Conservation (phyloP, 2,888 invertebrate species). For the Oegoconia quadripuncta region DNA sequence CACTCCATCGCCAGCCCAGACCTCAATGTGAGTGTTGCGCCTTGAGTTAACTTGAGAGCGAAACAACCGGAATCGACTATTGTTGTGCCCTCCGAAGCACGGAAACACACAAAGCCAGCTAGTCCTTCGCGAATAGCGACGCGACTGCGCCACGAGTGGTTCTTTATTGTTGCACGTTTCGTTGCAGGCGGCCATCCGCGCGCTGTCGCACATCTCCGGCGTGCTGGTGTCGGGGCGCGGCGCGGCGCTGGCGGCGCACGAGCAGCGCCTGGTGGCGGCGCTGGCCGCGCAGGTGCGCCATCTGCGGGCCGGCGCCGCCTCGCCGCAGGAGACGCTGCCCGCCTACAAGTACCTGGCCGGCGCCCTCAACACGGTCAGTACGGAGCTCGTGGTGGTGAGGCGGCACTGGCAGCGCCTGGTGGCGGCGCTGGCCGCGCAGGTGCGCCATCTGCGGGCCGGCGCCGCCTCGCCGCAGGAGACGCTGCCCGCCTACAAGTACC, state of each 20-base stretch:
- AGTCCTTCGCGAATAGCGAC: too few relatives aligned
- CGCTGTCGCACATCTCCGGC: constrained; percentile 85
- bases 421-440: constrained; percentile 81
- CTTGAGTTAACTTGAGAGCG: not conserved
- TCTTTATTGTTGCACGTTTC: too few relatives aligned
- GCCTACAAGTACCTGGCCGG: constrained; percentile 65
- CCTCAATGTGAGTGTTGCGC: constrained; percentile 49
- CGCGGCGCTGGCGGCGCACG: constrained; percentile 74
- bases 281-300: constrained; percentile 82
- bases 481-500: constrained; percentile 63
- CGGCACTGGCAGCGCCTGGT: constrained; percentile 84
- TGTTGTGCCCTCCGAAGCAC: too few relatives aligned
- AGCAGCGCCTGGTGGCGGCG: constrained; percentile 82
- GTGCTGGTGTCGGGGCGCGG: constrained; percentile 78
- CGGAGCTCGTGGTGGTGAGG: constrained; percentile 28
- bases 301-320: constrained; percentile 47
- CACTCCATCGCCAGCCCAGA: constrained; percentile 73
- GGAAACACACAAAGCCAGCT: too few relatives aligned
- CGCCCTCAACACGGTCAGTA: constrained; percentile 55
- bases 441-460: constrained; percentile 71
- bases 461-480: constrained; percentile 36
- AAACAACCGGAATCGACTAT: not conserved
- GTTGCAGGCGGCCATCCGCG: constrained; percentile 75
- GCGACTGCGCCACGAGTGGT: too few relatives aligned
- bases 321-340: constrained; percentile 45